phyloP scores from a whole-genome alignment of 2,888 invertebrate species.

The Erebia ligea region DNA sequence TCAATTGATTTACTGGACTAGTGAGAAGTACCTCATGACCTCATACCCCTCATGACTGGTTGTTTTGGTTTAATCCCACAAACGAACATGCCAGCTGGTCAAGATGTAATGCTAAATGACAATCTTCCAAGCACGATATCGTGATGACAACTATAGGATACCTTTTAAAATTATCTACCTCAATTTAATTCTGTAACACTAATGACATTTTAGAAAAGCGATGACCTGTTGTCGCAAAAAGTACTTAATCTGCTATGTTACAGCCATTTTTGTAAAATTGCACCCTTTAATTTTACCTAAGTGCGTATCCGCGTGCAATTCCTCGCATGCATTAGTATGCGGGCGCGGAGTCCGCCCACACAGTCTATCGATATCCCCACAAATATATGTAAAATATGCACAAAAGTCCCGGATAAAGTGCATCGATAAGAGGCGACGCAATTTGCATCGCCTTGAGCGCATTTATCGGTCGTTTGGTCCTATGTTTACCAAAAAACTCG shows the following conservation, averaged over 20 bases:
- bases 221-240: not conserved
- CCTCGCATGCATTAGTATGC: conserved; percentile 68
- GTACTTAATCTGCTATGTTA: not conserved
- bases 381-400: conserved; percentile 80
- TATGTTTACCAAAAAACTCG: conserved; percentile 69
- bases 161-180: no score
- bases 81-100: not conserved
- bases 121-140: not conserved
- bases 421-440: conserved; percentile 76
- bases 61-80: not conserved
- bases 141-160: not conserved
- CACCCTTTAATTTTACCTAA: conserved; percentile 46
- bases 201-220: not conserved
- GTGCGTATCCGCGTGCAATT: conserved; percentile 57
- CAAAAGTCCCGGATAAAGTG: conserved; percentile 79
- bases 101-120: no score
- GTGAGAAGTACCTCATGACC: not conserved
- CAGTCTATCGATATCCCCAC: conserved; percentile 68
- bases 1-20: no score
- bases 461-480: conserved; percentile 62
- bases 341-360: conserved; percentile 67
- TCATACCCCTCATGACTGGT: not conserved
- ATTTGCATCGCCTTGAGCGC: conserved; percentile 76
- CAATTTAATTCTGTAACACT: not conserved
- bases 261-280: conserved; percentile 31